Base-by-base conservation (phyloP, 2,113 vertebrate genomes). In the Microcebus ravelobensis region DNA sequence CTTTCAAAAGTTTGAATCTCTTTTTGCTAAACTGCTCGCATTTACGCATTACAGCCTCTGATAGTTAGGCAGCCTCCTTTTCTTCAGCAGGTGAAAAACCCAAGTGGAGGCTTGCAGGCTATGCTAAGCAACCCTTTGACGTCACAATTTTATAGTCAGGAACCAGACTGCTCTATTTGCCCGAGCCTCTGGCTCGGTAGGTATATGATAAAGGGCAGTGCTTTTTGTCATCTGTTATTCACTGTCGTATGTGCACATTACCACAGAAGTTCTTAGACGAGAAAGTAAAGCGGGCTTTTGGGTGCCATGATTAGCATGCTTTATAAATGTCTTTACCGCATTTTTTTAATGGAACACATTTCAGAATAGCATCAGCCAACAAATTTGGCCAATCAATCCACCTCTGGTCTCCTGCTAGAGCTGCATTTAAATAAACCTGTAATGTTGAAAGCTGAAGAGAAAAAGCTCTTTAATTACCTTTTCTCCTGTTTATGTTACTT, bases 211-310 rank as follows among this genome's bases (percentile, higher is more conserved):
- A 98, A 98, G 97, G 97, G 92, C 97, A 97, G 65, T 95, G 90
- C 63, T 97, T 98, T 98, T 98, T 98, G 97, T 98, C 97, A 97
- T 98, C 97, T 98, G 74, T 98, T 98, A 98, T 98, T 98, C 98
- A 98, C 97, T 98, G 96, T 98, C 92, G 15, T 76, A 42, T 80
- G 93, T 96, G 91, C 83, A 61, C 95, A 85, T 97, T 97, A 94
- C 91, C 36, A 42, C 52, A 95, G 89, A 97, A 97, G 87, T 96
- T 98, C 96, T 98, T 91, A 10, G 12, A 97, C 96, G 91, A 98
- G 55, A 98, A 97, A 98, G 92, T 83, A 97, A 98, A 98, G 73
- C 8, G 34, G 92, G 80, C 87, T 96, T 98, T 94, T 73, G 76
- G 98, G 52, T 97, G 65, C 0, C 0, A 59, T 96, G 95, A 97